Evolutionary conservation across 2,113 vertebrate genomes (phyloP).

Genomic region (Butorides virescens): DNA sequence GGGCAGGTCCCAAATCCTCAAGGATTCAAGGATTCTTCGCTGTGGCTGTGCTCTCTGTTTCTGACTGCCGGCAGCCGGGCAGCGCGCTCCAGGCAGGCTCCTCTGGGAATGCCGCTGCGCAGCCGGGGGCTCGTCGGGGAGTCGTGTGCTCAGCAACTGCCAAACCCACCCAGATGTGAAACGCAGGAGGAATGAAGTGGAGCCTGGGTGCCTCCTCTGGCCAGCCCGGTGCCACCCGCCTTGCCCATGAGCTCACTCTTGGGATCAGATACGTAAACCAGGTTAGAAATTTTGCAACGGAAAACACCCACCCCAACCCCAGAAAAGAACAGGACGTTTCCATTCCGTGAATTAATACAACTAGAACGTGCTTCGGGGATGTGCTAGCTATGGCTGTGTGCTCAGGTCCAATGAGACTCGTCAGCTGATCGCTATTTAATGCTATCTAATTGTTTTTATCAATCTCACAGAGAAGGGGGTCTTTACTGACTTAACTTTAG

Average conservation of each 20-base stretch:
- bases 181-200: neutral
- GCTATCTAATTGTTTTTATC: neutral
- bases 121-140: rapidly evolving
- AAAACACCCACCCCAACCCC: neutral
- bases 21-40: neutral
- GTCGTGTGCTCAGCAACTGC: neutral
- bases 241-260: neutral
- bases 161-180: neutral
- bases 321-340: neutral
- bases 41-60: neutral
- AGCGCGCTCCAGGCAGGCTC: neutral
- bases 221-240: neutral
- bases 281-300: neutral
- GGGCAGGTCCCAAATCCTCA: neutral
- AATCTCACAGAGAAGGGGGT: neutral
- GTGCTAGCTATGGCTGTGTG: neutral
- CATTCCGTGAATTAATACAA: neutral
- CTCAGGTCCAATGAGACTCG: neutral
- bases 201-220: neutral
- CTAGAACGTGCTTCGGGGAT: neutral
- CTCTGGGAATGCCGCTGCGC: neutral
- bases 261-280: neutral
- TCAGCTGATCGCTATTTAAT: neutral
- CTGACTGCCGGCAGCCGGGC: neutral
- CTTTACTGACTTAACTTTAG: neutral